phyloP scores from a whole-genome alignment of 2,113 vertebrate genomes.

The Procavia capensis region DNA sequence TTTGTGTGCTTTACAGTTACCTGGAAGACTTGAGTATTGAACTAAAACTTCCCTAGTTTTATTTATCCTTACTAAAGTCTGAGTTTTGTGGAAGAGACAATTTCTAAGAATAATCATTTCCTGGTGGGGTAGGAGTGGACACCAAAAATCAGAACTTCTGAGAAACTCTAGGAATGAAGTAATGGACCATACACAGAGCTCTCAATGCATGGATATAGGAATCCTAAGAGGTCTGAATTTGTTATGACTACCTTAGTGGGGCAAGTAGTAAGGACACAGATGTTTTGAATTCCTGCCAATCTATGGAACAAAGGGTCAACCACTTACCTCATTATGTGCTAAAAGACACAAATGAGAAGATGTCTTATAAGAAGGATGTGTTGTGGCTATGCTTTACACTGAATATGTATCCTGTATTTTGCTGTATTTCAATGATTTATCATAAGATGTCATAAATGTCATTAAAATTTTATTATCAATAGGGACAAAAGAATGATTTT shows the following conservation, averaged over 20 bases:
- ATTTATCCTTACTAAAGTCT: neutral
- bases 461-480: constrained; percentile 35
- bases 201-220: constrained; percentile 8
- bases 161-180: constrained; percentile 50
- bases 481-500: constrained; percentile 30
- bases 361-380: constrained; percentile 72
- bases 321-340: constrained; percentile 82
- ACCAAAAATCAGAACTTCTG: neutral
- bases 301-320: constrained; percentile 73
- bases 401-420: constrained; percentile 71
- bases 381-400: constrained; percentile 65
- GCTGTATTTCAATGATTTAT: neutral
- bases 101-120: constrained; percentile 60
- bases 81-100: constrained; percentile 64
- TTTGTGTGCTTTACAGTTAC: neutral
- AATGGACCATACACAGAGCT: neutral
- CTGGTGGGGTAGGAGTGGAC: neutral
- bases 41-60: neutral
- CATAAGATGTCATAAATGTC: constrained; percentile 39
- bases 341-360: constrained; percentile 75
- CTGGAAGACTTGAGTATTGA: neutral
- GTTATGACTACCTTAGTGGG: neutral
- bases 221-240: constrained; percentile 66
- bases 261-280: constrained; percentile 12
- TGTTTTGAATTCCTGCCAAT: constrained; percentile 59